Percentiles rank a stretch among this genome's conserved stretches.
These are phyloP conservation scores for Auanema freiburgensis DNA, from an alignment of 2,888 invertebrate genomes.

Conservation along the genomic window DNA sequence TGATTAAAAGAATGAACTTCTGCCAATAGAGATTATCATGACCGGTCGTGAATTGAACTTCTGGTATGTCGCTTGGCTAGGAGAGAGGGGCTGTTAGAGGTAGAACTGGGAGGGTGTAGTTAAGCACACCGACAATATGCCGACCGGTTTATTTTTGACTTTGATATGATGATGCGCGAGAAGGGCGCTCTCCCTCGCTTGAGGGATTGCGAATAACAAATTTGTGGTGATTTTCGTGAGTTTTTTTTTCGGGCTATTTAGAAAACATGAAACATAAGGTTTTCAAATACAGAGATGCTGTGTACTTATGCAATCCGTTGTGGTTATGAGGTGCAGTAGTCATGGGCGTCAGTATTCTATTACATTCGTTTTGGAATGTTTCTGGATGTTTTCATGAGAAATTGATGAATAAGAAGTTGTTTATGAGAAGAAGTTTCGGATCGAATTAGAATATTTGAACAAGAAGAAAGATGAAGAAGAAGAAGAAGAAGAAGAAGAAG, in stretches of 20 bases:
- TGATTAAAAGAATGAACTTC: background rate
- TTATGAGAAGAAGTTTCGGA: background rate
- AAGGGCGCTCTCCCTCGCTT: too few relatives aligned
- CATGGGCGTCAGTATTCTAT: background rate
- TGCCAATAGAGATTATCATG: constrained; percentile 20
- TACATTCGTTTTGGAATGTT: background rate
- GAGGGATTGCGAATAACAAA: too few relatives aligned
- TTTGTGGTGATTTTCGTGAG: constrained; percentile 3
- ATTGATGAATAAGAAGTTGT: constrained; percentile 1
- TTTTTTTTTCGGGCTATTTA: constrained; percentile 5
- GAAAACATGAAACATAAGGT: constrained; percentile 4
- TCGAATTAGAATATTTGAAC: too few relatives aligned
- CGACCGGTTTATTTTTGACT: too few relatives aligned
- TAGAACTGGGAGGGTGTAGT: background rate
- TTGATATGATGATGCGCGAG: too few relatives aligned
- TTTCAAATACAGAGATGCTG: constrained; percentile 2
- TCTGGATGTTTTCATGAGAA: background rate
- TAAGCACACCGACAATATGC: background rate
- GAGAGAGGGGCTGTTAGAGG: background rate
- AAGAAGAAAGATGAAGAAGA: too few relatives aligned
- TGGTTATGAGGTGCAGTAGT: constrained; percentile 10
- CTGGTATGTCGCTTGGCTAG: too few relatives aligned
- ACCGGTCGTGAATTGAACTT: constrained; percentile 13
- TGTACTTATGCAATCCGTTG: constrained; percentile 1
- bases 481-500: too few relatives aligned